Evolutionary conservation across 2,797 vertebrate species (phyloP).

Genomic region (Gymnothorax javanicus): DNA sequence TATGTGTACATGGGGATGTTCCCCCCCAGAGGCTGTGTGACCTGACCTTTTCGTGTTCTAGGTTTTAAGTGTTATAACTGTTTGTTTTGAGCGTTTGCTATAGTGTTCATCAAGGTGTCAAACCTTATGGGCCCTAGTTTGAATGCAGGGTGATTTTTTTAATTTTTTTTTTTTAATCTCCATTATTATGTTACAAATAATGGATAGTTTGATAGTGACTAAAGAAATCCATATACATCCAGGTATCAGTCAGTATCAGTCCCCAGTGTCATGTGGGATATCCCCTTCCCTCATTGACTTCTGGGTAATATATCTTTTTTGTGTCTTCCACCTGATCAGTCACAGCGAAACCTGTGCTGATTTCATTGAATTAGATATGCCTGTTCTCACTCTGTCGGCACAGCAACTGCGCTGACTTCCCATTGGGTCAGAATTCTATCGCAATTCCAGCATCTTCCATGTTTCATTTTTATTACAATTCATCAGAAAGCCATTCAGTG

Average conservation of each 20-base stretch:
- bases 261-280: not conserved
- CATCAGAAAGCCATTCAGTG: not conserved
- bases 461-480: constrained; percentile 3
- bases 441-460: not conserved
- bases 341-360: not conserved
- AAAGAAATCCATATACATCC: not conserved
- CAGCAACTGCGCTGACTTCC: not conserved
- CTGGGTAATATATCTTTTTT: constrained; percentile 7
- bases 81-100: constrained; percentile 12
- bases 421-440: not conserved
- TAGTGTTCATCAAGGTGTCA: constrained; percentile 1
- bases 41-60: constrained; percentile 22
- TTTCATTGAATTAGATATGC: not conserved
- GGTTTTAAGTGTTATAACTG: constrained; percentile 1
- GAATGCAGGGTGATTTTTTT: constrained; percentile 7
- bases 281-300: constrained; percentile 5
- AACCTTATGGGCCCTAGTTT: not conserved
- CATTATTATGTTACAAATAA: not conserved
- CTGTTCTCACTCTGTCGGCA: not conserved
- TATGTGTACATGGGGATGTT: constrained; percentile 24
- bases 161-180: not conserved
- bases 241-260: not conserved
- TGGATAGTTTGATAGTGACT: constrained; percentile 16
- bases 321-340: not conserved
- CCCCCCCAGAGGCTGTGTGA: constrained; percentile 37